These are phyloP conservation scores for Glareola pratincola DNA, from an alignment of 2,113 vertebrate genomes.

Conservation along the genomic window DNA sequence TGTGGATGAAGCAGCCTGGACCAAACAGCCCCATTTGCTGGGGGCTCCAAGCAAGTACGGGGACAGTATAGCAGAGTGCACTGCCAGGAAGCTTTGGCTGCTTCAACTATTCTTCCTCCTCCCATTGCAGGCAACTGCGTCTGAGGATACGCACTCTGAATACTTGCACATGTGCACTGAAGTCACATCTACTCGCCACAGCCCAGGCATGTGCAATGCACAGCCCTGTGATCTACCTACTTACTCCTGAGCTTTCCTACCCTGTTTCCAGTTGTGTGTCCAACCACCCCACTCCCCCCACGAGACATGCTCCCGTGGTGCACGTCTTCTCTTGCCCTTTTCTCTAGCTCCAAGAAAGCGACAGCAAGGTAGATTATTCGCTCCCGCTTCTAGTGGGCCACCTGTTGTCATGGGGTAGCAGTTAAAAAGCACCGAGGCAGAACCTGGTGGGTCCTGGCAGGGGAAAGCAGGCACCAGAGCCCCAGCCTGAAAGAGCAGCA, in stretches of 20 bases:
- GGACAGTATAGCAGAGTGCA: neutral
- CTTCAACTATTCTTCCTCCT: neutral
- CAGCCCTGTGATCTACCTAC: neutral
- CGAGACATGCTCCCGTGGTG: too few relatives aligned
- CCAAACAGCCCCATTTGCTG: neutral
- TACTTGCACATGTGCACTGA: neutral
- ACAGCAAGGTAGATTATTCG: neutral
- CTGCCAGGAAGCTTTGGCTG: neutral
- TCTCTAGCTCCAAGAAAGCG: neutral
- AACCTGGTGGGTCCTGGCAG: neutral
- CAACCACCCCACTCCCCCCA: neutral
- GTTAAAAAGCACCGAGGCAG: neutral
- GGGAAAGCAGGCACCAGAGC: neutral
- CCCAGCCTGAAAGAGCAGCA: neutral
- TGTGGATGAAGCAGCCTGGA: accelerated
- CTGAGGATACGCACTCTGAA: neutral
- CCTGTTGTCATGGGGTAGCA: too few relatives aligned
- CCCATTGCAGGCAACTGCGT: too few relatives aligned
- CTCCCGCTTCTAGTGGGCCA: neutral
- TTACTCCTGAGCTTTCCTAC: neutral
- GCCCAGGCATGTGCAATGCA: neutral
- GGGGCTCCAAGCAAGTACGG: too few relatives aligned
- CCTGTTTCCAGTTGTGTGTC: neutral
- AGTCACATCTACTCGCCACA: neutral
- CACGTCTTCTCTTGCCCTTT: neutral